Evolutionary conservation across 2,113 vertebrate species (phyloP).

Genomic region (Gadus macrocephalus): DNA sequence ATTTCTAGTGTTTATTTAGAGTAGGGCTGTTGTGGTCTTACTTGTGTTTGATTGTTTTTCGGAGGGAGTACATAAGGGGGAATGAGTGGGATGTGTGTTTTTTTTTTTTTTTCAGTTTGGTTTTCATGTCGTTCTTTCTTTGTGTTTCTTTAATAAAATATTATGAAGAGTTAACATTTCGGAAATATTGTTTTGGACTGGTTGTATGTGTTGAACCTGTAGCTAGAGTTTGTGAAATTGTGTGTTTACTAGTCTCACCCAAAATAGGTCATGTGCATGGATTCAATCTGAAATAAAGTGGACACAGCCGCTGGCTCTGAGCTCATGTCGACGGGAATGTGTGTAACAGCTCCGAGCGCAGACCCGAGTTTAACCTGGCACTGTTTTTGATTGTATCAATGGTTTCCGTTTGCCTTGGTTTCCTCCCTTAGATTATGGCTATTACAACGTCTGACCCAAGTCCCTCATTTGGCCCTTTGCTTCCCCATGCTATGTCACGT

Average conservation of each 20-base stretch:
- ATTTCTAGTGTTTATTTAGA: slow-evolving; percentile 51
- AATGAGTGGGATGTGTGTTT: slow-evolving; percentile 18
- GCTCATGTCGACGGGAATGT: slow-evolving; percentile 10
- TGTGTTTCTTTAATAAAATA: slow-evolving; percentile 62
- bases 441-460: too few species aligned
- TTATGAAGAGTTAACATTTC: slow-evolving; percentile 61
- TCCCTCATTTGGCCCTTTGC: too few species aligned
- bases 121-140: slow-evolving; percentile 61
- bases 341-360: not conserved
- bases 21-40: slow-evolving; percentile 50
- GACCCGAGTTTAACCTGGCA: too few species aligned
- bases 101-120: slow-evolving; percentile 19
- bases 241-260: slow-evolving; percentile 53
- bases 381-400: too few species aligned
- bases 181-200: slow-evolving; percentile 42
- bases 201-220: slow-evolving; percentile 44
- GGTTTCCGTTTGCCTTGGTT: too few species aligned
- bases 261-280: slow-evolving; percentile 38
- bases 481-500: too few species aligned
- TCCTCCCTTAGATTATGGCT: too few species aligned
- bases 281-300: slow-evolving; percentile 39
- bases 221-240: slow-evolving; percentile 50
- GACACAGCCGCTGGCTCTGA: slow-evolving; percentile 22
- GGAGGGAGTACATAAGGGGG: slow-evolving; percentile 40
- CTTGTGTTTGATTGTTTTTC: slow-evolving; percentile 42